phyloP scores from a whole-genome alignment of 2,797 vertebrate species.

The Labroides dimidiatus region DNA sequence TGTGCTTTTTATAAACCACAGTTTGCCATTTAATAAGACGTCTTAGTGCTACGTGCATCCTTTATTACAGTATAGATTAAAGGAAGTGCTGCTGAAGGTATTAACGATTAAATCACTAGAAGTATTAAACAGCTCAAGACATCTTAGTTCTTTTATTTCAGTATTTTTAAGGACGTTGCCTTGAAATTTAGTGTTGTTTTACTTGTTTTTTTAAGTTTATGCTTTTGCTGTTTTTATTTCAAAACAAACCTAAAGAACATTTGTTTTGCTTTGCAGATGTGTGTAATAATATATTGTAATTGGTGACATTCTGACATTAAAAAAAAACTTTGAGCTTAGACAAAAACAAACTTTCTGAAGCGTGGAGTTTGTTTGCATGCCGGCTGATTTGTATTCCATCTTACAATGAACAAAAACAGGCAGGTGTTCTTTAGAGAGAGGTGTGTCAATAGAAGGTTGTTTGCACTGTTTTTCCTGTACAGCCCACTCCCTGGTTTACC shows the following conservation, averaged over 20 bases:
- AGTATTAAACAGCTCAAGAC: conserved; percentile 16
- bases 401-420: not conserved
- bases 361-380: conserved; percentile 19
- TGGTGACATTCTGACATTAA: conserved; percentile 56
- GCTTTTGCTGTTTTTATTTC: conserved; percentile 41
- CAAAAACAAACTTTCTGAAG: not conserved
- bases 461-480: not conserved
- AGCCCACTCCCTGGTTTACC: conserved; percentile 12
- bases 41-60: not conserved
- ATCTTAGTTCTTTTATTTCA: conserved; percentile 12
- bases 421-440: not conserved
- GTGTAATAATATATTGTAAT: conserved; percentile 24
- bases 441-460: not conserved
- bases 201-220: conserved; percentile 6
- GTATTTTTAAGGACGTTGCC: not conserved
- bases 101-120: not conserved
- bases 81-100: not conserved
- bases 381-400: conserved; percentile 2
- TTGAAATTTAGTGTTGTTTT: conserved; percentile 1
- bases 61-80: too few species aligned
- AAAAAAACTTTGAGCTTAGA: conserved; percentile 27
- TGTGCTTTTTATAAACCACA: conserved; percentile 4
- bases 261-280: conserved; percentile 27
- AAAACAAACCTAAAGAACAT: conserved; percentile 8
- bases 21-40: not conserved